Evolutionary conservation across 2,888 invertebrate species (phyloP).

Genomic region (Lasiommata megera): DNA sequence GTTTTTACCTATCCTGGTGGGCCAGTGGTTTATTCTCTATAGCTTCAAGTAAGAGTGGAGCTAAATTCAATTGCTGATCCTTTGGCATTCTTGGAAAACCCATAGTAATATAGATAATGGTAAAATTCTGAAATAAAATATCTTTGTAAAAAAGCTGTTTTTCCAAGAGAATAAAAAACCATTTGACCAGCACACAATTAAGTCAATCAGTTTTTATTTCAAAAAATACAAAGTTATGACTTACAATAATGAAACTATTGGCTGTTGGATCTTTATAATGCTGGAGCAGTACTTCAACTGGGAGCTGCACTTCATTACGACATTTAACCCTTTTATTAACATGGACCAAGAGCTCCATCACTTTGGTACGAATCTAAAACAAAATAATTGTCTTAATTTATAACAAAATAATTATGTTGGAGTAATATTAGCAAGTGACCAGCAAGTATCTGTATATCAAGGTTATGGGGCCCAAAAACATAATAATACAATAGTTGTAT

Average conservation of each 20-base stretch:
- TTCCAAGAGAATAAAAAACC: no score
- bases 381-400: neutral
- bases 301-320: constrained; percentile 90
- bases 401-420: no score
- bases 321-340: constrained; percentile 95
- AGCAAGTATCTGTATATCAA: no score
- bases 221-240: constrained; percentile 41
- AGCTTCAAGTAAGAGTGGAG: constrained; percentile 88
- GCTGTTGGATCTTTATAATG: constrained; percentile 90
- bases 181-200: neutral
- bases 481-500: no score
- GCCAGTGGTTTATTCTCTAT: constrained; percentile 89
- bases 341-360: constrained; percentile 95
- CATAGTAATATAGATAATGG: constrained; percentile 95
- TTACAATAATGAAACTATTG: constrained; percentile 89
- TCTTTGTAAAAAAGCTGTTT: no score
- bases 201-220: neutral
- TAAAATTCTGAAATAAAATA: constrained; percentile 86
- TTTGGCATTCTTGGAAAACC: constrained; percentile 91
- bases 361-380: constrained; percentile 84
- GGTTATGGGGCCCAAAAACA: no score
- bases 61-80: constrained; percentile 87
- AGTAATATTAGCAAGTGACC: no score
- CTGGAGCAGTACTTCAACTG: constrained; percentile 90
- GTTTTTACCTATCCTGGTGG: constrained; percentile 89